These are phyloP conservation scores for Lacanobia wlatinum DNA, from an alignment of 2,888 invertebrate species.

Conservation along the genomic window DNA sequence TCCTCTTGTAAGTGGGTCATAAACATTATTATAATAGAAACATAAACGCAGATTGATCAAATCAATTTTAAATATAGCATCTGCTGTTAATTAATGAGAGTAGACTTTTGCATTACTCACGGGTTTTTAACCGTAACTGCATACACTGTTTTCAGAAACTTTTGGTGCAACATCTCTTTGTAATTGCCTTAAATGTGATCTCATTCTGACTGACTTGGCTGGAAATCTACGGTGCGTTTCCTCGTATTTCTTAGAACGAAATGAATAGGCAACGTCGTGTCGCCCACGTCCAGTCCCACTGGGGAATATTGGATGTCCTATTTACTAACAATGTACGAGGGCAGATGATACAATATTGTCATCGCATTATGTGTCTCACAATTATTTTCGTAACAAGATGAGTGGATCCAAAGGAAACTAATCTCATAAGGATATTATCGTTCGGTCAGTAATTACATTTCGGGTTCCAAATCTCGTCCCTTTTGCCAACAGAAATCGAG, in stretches of 20 bases:
- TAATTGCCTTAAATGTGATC: conserved; percentile 64
- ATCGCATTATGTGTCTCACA: conserved; percentile 39
- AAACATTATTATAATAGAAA: conserved; percentile 54
- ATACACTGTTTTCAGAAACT: conserved; percentile 22
- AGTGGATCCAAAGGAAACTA: conserved; percentile 37
- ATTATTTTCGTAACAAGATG: conserved; percentile 50
- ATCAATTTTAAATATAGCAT: conserved; percentile 34
- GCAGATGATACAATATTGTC: conserved; percentile 50
- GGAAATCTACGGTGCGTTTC: conserved; percentile 64
- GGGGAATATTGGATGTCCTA: conserved; percentile 59
- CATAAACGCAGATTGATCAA: conserved; percentile 43
- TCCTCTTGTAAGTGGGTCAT: conserved; percentile 67
- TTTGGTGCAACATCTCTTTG: conserved; percentile 48
- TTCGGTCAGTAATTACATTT: conserved; percentile 54
- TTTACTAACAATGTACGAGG: conserved; percentile 59
- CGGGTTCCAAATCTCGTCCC: conserved; percentile 39
- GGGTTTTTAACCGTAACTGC: conserved; percentile 37
- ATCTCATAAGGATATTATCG: conserved; percentile 50
- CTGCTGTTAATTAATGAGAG: conserved; percentile 15
- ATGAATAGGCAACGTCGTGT: conserved; percentile 62
- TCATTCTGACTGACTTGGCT: conserved; percentile 60
- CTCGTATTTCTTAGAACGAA: conserved; percentile 62
- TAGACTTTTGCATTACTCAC: conserved; percentile 39
- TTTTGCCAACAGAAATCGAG: conserved; percentile 44
- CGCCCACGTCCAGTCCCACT: conserved; percentile 54